Evolutionary conservation across 2,888 invertebrate genomes (phyloP).

Genomic region (Napeogenes sylphis): DNA sequence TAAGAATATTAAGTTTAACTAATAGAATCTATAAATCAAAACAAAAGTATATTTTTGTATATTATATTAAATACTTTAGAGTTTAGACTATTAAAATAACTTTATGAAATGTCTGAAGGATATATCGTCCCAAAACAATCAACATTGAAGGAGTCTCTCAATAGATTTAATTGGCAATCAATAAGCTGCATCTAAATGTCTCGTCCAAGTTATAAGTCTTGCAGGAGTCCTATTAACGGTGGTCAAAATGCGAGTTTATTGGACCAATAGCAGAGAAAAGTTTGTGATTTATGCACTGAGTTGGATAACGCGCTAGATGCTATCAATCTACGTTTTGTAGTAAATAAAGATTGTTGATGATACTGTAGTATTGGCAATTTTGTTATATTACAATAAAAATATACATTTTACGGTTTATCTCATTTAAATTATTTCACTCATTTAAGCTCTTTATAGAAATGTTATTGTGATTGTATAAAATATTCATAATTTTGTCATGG

Average conservation of each 20-base stretch:
- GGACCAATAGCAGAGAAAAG: conserved; percentile 46
- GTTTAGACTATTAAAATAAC: too few relatives aligned
- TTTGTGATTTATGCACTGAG: conserved; percentile 48
- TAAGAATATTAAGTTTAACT: too few relatives aligned
- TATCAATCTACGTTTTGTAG: conserved; percentile 10
- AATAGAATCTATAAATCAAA: too few relatives aligned
- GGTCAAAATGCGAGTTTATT: conserved; percentile 50
- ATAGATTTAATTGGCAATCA: conserved; percentile 4
- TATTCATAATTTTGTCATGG: too few relatives aligned
- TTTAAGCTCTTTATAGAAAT: too few relatives aligned
- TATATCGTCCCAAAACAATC: background rate
- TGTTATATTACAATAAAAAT: too few relatives aligned
- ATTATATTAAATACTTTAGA: background rate
- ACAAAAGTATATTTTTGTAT: background rate
- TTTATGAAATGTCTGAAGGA: too few relatives aligned
- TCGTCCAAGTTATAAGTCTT: conserved; percentile 16
- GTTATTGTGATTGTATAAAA: too few relatives aligned
- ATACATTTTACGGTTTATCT: too few relatives aligned
- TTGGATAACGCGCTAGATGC: conserved; percentile 9
- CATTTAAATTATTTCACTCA: too few relatives aligned
- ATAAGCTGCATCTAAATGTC: conserved; percentile 7
- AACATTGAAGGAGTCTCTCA: background rate
- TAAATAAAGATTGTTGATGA: conserved; percentile 8
- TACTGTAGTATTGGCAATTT: background rate
- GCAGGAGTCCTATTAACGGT: conserved; percentile 42